Evolutionary conservation across 2,113 vertebrate genomes (phyloP).

Genomic region (Isichthys henryi): DNA sequence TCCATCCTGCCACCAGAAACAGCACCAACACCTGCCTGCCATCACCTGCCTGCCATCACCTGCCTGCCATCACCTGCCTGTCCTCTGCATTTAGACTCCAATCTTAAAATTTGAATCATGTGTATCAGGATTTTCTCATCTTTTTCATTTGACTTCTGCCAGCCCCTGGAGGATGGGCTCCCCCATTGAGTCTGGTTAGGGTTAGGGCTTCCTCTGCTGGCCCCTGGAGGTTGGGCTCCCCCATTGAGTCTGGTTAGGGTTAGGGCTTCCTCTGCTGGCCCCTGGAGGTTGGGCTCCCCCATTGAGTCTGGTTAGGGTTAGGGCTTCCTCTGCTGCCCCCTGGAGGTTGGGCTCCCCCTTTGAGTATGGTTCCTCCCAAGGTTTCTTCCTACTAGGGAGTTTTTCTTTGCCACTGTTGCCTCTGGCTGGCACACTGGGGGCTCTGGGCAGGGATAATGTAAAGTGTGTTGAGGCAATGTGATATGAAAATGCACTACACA

Average conservation of each 20-base stretch:
- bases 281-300: no score
- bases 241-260: not conserved
- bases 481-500: not conserved
- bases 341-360: not conserved
- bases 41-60: no score
- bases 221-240: not conserved
- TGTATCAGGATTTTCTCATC: not conserved
- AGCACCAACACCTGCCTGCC: not conserved
- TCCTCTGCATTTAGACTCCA: not conserved
- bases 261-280: not conserved
- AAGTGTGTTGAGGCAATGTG: not conserved
- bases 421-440: not conserved
- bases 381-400: not conserved
- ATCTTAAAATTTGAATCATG: not conserved
- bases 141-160: not conserved
- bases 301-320: no score
- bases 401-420: not conserved
- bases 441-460: not conserved
- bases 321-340: not conserved
- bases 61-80: not conserved
- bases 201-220: no score
- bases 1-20: not conserved
- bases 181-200: not conserved
- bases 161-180: not conserved
- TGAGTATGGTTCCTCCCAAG: not conserved